A percentile compares a stretch with the other conserved stretches of the same genome.
phyloP scores from a whole-genome alignment of 2,888 invertebrate genomes.

The Mylabris sibirica region DNA sequence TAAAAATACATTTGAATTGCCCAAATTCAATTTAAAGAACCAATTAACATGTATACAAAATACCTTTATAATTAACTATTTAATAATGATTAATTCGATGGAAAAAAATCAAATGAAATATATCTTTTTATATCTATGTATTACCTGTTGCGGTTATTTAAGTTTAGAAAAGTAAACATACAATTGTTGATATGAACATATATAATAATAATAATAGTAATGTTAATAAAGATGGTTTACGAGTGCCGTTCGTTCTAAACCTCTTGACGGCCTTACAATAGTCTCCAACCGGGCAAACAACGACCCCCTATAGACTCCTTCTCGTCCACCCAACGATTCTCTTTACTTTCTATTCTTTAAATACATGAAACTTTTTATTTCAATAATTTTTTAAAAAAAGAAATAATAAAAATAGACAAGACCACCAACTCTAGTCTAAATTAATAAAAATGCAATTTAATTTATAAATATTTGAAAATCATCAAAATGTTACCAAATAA shows the following conservation, averaged over 20 bases:
- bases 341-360: background rate
- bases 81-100: no score
- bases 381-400: background rate
- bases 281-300: conserved; percentile 57
- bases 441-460: background rate
- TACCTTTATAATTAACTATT: no score
- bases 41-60: no score
- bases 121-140: background rate
- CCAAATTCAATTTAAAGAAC: no score
- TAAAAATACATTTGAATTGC: no score
- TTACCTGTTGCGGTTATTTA: background rate
- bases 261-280: conserved; percentile 61
- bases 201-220: conserved; percentile 45
- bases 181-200: conserved; percentile 53
- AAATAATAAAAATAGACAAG: background rate
- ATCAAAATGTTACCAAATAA: background rate
- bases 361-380: background rate
- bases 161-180: conserved; percentile 27
- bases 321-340: conserved; percentile 23
- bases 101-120: background rate
- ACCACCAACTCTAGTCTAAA: conserved; percentile 1
- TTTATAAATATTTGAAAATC: conserved; percentile 1
- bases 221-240: conserved; percentile 59
- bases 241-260: conserved; percentile 55
- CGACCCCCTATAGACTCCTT: conserved; percentile 50